Percentiles rank a stretch among this genome's conserved stretches.
These are phyloP conservation scores for Aphelenchoides fujianensis DNA, from an alignment of 1,140 invertebrate species.

Conservation along the genomic window DNA sequence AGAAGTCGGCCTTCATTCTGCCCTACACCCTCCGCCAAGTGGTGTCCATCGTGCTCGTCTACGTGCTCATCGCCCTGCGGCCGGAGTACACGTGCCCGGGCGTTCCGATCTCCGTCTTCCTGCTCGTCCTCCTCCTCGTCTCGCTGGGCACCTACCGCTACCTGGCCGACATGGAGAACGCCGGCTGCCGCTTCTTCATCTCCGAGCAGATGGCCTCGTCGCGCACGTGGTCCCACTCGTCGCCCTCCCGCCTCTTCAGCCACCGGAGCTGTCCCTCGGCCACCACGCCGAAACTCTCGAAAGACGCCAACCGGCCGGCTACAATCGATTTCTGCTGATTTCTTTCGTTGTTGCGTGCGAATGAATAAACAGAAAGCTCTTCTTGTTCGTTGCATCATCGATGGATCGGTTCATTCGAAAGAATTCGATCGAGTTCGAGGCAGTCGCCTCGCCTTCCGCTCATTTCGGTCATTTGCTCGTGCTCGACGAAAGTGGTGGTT, in stretches of 20 bases:
- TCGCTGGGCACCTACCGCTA: constrained; percentile 15
- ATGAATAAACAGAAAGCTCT: too few species aligned
- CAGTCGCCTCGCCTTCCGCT: too few species aligned
- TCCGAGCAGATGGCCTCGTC: not conserved
- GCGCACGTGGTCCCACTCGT: not conserved
- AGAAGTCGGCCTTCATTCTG: constrained; percentile 2
- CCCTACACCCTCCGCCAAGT: constrained; percentile 18
- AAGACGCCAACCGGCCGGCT: not conserved
- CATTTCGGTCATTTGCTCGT: too few species aligned
- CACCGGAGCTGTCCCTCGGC: not conserved
- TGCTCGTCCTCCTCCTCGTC: constrained; percentile 6
- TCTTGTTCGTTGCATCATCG: too few species aligned
- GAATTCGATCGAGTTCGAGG: too few species aligned
- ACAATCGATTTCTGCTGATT: constrained; percentile 13
- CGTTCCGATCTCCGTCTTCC: not conserved
- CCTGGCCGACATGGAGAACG: not conserved
- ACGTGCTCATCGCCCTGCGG: not conserved
- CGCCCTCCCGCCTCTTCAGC: not conserved
- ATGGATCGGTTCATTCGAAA: too few species aligned
- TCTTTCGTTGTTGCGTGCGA: too few species aligned
- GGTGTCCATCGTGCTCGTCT: not conserved
- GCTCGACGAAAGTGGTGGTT: too few species aligned
- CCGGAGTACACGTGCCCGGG: not conserved
- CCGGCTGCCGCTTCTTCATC: not conserved
- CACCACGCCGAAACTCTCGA: not conserved